These are phyloP conservation scores for Ctena decussata DNA, from an alignment of 2,888 invertebrate genomes.

Conservation along the genomic window DNA sequence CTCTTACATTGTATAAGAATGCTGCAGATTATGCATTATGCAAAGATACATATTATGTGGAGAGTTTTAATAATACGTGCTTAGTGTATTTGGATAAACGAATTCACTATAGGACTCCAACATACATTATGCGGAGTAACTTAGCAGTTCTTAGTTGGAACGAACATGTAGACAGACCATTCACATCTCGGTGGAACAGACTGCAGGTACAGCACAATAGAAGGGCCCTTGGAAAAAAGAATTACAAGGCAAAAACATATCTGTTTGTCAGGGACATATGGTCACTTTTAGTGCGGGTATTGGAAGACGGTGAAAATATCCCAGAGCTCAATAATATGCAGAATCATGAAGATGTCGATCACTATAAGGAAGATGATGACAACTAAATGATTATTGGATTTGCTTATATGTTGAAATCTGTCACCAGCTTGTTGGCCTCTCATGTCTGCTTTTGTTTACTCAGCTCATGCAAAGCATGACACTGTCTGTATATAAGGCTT, in stretches of 20 bases:
- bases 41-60: conserved; percentile 26
- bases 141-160: conserved; percentile 21
- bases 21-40: conserved; percentile 16
- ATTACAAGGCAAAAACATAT: conserved; percentile 3
- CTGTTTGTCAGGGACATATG: conserved; percentile 22
- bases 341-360: neutral
- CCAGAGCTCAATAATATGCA: neutral
- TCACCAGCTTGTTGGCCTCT: no score
- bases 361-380: neutral
- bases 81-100: conserved; percentile 23
- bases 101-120: conserved; percentile 11
- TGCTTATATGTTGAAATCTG: no score
- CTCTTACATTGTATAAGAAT: no score
- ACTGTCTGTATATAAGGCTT: no score
- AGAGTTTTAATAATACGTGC: conserved; percentile 25
- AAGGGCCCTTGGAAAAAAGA: conserved; percentile 20
- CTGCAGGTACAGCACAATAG: conserved; percentile 9
- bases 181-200: neutral
- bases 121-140: neutral
- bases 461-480: no score
- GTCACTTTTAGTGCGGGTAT: conserved; percentile 2
- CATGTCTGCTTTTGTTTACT: no score
- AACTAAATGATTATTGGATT: neutral
- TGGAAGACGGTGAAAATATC: neutral
- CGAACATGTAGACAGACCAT: conserved; percentile 23